phyloP scores from a whole-genome alignment of 2,113 vertebrate genomes.

The Junco hyemalis region DNA sequence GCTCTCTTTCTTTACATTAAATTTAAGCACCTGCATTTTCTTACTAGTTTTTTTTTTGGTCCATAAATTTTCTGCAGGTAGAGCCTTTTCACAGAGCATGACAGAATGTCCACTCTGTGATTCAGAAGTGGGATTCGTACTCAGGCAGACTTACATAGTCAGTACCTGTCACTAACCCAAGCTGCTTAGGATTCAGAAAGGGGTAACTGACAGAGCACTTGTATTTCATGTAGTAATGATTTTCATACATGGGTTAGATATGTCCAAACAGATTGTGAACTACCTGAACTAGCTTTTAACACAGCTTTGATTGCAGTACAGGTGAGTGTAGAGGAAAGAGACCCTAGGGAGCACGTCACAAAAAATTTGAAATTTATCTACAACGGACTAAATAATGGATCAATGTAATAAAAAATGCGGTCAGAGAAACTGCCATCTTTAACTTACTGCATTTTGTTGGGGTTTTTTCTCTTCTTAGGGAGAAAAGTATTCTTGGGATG shows the following conservation, averaged over 20 bases:
- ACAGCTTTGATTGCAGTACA: neutral
- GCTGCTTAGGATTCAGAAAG: neutral
- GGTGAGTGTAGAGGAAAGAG: neutral
- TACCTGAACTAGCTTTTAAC: neutral
- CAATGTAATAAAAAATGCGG: neutral
- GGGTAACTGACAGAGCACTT: neutral
- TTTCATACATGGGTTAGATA: neutral
- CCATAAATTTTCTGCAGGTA: neutral
- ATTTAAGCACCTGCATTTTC: neutral
- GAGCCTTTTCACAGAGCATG: neutral
- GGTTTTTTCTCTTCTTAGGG: slow-evolving; percentile 70
- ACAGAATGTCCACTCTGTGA: neutral
- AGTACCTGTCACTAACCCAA: neutral
- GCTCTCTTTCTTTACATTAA: neutral
- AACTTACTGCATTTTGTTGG: neutral
- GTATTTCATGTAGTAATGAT: neutral
- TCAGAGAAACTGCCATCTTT: neutral
- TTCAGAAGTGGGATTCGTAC: neutral
- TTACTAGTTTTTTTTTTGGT: neutral
- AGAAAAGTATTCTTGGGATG: slow-evolving; percentile 88
- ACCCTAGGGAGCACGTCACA: neutral
- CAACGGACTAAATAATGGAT: neutral
- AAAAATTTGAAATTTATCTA: neutral
- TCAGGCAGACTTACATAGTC: fast-evolving
- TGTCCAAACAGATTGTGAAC: neutral